Evolutionary conservation across 2,797 vertebrate species (phyloP), one percentile per base, ranked within the genome.

Genomic region (Microtus californicus): DNA sequence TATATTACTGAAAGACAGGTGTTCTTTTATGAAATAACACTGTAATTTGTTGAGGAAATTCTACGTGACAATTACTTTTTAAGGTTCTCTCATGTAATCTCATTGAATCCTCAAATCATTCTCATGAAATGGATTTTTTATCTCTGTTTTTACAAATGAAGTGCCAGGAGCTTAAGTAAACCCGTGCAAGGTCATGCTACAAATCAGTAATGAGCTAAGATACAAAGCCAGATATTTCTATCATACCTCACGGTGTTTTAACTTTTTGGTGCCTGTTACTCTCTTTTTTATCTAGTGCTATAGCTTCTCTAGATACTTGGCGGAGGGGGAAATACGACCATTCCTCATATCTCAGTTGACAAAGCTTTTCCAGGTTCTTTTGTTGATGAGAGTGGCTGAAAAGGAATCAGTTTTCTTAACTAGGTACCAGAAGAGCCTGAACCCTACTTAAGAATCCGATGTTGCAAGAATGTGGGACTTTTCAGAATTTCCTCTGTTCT

Each of bases 21-120:
- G 19, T 25, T 67, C 91, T 94, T 92, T 96, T 73, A 88, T 87
- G 51, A 95, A 95, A 95, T 92, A 40, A 87, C 93, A 80, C 43
- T 80, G 54, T 88, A 76, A 77, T 93, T 95, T 96, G 93, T 87
- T 95, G 54, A 95, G 79, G 91, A 92, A 96, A 91, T 63, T 87
- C 51, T 94, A 48, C 78, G 51, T 29, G n/a, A 69, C 88, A 13
- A 93, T 94, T 90, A 93, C 91, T 95, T 96, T 95, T n/a, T 48
- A 87, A 83, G 77, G 19, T 21, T 93, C 2, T 95, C 93, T 94
- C 79, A 96, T 2, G 76, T 88, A 89, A 80, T 92, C 43, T 80
- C 89, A 77, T 67, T 78, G 82, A 89, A 73, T 96, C 74, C 23
- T 89, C 40, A 79, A 17, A 89, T n/a, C 76, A 69, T 69, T 87